Percentiles rank a stretch among this genome's conserved stretches.
phyloP scores from a whole-genome alignment of 2,888 invertebrate species.

The Fissipunctia ypsillon region DNA sequence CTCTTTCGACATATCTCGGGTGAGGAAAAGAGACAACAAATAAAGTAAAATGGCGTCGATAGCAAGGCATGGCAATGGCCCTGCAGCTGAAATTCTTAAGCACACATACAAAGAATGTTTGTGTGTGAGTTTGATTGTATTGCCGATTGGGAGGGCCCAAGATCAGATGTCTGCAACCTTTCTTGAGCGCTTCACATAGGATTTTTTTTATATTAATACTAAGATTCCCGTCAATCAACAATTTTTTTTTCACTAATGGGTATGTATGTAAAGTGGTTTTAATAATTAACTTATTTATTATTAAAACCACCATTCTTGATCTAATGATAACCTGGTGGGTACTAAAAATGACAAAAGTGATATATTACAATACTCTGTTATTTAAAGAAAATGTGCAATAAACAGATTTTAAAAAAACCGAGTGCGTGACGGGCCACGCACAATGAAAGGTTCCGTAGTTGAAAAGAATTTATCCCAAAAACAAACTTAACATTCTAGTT shows the following conservation, averaged over 20 bases:
- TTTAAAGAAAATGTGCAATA: background rate
- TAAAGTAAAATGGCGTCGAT: conserved; percentile 87
- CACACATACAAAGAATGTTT: conserved; percentile 77
- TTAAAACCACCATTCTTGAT: no score
- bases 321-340: background rate
- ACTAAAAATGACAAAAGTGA: background rate
- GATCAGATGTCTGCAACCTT: conserved; percentile 77
- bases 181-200: conserved; percentile 28
- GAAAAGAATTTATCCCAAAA: no score
- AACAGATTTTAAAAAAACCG: no score
- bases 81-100: conserved; percentile 80
- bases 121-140: conserved; percentile 79
- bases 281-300: background rate
- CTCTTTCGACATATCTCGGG: conserved; percentile 62
- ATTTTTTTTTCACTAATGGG: background rate
- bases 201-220: background rate
- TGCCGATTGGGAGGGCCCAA: conserved; percentile 77
- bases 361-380: background rate
- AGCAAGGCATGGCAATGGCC: conserved; percentile 76
- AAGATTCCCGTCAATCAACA: background rate
- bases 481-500: no score
- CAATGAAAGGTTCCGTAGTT: no score
- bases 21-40: conserved; percentile 77
- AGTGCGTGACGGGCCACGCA: no score
- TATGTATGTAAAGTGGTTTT: background rate